Evolutionary conservation across 2,888 invertebrate genomes (phyloP), one percentile per base, ranked within the genome.

Genomic region (Hartigia nigra): DNA sequence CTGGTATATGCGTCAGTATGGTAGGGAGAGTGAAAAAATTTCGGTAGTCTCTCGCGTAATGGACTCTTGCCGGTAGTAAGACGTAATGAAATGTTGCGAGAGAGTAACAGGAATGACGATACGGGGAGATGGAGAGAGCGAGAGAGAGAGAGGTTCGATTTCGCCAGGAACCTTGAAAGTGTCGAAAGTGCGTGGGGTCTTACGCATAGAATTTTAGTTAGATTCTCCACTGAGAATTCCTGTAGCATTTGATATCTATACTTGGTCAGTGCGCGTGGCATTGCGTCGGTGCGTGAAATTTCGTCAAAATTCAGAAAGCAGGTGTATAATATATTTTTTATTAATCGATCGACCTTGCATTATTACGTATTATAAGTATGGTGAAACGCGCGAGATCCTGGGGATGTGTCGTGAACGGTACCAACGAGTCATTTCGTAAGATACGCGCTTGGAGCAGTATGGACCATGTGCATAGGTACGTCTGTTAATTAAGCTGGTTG

Each of bases 381-480:
- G 55, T 55, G 23, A 55, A 55, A 55, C 55, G 55, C 23, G 55
- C 55, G 55, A 55, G 55, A 55, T 55, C 55, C 55, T 55, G 55
- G 55, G 55, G 55, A 55, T 55, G 55, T 23, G 55, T 55, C 2
- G 23, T 23, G 9, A 14, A 55, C 55, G 23, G 55, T 55, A 55
- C 55, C 55, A 55, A 23, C 55, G 55, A 55, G 9, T 55, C 55
- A 2, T 55, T 55, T 55, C 55, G 23, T 55, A 55, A 55, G 55
- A 14, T 55, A 55, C 55, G 55, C 9, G 78, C 78, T 74, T 79
- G 78, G 78, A 79, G 76, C n/a, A 79, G 78, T 36, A 75, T 79
- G 5, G 78, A 79, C 76, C 76, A 79, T 69, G 78, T 79, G 74
- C 78, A 79, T 74, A 79, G 78, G 78, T 79, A 74, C 14, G 75